phyloP scores from a whole-genome alignment of 2,113 vertebrate species.

The Bambusicola thoracicus region DNA sequence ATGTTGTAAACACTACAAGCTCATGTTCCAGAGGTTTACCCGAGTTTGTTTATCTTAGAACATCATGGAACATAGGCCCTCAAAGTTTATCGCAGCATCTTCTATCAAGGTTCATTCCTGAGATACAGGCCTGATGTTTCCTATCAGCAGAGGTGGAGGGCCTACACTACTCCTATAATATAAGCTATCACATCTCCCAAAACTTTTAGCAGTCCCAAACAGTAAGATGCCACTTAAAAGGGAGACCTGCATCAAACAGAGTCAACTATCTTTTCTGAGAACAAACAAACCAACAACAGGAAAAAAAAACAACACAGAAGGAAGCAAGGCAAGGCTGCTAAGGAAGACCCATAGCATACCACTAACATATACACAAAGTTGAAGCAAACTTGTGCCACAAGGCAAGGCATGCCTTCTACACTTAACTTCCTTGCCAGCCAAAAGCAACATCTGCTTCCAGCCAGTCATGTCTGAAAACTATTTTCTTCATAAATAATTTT shows the following conservation, averaged over 20 bases:
- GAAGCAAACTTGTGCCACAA: background rate
- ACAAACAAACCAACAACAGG: no score
- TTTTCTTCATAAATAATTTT: background rate
- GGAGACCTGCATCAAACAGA: background rate
- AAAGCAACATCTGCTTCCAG: background rate
- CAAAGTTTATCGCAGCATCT: background rate
- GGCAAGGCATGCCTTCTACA: background rate
- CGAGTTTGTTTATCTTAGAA: background rate
- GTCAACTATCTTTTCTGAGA: background rate
- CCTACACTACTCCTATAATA: background rate
- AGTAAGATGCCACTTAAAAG: background rate
- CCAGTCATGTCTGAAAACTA: background rate
- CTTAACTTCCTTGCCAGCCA: background rate
- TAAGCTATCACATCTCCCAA: background rate
- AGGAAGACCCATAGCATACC: background rate
- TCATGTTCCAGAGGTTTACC: background rate
- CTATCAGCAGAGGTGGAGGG: background rate
- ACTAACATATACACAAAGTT: background rate
- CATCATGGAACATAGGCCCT: accelerated
- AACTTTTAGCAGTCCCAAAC: background rate
- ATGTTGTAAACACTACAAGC: background rate
- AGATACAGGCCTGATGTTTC: background rate
- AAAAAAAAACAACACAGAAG: background rate
- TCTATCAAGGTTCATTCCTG: background rate
- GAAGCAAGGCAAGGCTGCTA: background rate